Evolutionary conservation across 2,113 vertebrate species (phyloP).

Genomic region (Chaenocephalus aceratus): DNA sequence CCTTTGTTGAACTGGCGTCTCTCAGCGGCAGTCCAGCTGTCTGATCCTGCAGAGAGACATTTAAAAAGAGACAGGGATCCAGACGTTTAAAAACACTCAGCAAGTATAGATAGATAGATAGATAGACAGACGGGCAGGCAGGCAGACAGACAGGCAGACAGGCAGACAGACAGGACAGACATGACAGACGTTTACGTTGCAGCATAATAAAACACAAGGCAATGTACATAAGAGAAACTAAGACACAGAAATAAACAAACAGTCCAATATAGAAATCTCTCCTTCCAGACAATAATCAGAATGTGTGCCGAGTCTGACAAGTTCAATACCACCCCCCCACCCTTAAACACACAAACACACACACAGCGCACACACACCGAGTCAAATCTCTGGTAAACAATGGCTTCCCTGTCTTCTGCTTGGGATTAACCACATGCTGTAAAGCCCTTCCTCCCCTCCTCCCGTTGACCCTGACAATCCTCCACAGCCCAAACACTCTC

Average conservation of each 20-base stretch:
- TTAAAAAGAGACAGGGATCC: not conserved
- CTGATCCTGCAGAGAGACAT: conserved; percentile 86
- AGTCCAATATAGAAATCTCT: not conserved
- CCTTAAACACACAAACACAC: conserved; percentile 27
- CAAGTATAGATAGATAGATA: not conserved
- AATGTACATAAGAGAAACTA: too few species aligned
- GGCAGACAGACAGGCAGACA: too few species aligned
- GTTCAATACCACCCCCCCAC: conserved; percentile 31
- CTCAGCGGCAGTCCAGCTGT: conserved; percentile 92
- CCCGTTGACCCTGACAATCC: conserved; percentile 67
- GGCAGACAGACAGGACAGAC: too few species aligned
- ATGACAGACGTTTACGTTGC: too few species aligned
- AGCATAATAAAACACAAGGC: too few species aligned
- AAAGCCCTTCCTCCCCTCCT: conserved; percentile 45
- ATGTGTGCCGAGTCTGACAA: conserved; percentile 17
- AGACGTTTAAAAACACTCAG: conserved; percentile 13
- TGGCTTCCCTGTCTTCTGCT: conserved; percentile 74
- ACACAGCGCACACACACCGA: conserved; percentile 38
- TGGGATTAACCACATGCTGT: conserved; percentile 78
- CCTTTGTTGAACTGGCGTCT: conserved; percentile 96
- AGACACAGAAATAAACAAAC: too few species aligned
- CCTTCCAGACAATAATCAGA: conserved; percentile 10
- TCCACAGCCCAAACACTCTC: conserved; percentile 34
- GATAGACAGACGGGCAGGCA: too few species aligned
- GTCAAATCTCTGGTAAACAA: conserved; percentile 72